phyloP scores from a whole-genome alignment of 2,888 invertebrate species.

The Ethmia dodecea region DNA sequence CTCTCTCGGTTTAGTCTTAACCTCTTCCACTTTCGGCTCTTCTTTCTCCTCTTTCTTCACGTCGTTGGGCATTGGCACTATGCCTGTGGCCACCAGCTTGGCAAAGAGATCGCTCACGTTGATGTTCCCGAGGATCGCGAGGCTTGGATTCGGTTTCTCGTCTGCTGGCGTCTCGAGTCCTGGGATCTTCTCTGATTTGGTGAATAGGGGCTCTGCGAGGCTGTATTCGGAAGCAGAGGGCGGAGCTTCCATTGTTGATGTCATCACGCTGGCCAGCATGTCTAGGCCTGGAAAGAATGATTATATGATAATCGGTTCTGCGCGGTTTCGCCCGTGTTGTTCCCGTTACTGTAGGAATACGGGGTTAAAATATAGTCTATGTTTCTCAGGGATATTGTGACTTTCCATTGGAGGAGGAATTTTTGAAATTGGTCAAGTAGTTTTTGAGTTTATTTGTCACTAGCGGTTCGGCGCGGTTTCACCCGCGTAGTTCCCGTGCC shows the following conservation, averaged over 20 bases:
- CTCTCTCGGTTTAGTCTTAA: slow-evolving; percentile 39
- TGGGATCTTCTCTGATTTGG: slow-evolving; percentile 48
- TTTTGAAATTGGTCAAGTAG: too few species aligned
- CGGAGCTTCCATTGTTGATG: slow-evolving; percentile 74
- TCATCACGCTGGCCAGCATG: slow-evolving; percentile 81
- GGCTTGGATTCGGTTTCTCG: slow-evolving; percentile 40
- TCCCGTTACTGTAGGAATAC: too few species aligned
- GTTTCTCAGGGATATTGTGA: too few species aligned
- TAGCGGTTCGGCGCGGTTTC: too few species aligned
- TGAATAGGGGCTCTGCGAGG: slow-evolving; percentile 59
- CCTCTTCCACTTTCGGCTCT: slow-evolving; percentile 31
- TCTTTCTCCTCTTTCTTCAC: slow-evolving; percentile 27
- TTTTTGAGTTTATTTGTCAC: too few species aligned
- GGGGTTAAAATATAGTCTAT: too few species aligned
- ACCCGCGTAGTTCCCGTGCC: too few species aligned
- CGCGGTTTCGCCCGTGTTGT: too few species aligned
- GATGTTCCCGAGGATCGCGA: slow-evolving; percentile 55
- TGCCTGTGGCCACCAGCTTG: slow-evolving; percentile 88
- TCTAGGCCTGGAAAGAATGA: slow-evolving; percentile 79
- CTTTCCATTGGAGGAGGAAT: too few species aligned
- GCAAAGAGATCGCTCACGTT: slow-evolving; percentile 91
- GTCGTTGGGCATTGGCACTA: slow-evolving; percentile 42
- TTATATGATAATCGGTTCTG: too few species aligned
- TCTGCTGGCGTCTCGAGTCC: slow-evolving; percentile 51
- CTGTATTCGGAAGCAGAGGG: slow-evolving; percentile 77